Evolutionary conservation across 2,797 vertebrate genomes (phyloP), one percentile per base, ranked within the genome.

Genomic region (Crenuchus spilurus): DNA sequence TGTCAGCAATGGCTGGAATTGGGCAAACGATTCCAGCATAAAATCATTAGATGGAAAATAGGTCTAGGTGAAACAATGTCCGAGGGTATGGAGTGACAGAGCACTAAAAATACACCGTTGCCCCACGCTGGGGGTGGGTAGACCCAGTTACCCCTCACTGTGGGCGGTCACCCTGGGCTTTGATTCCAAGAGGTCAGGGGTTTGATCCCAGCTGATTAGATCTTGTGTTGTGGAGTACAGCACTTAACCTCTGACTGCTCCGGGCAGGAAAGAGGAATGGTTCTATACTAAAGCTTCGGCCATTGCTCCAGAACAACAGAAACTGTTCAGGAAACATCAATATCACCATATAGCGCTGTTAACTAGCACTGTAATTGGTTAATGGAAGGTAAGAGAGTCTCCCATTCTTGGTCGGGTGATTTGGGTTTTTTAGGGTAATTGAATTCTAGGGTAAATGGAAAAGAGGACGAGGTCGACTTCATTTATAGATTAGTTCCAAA

Each of bases 11-110:
- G 20, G 24, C 7, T 22, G 13, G 20, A 26, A 51, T 4, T 24
- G 20, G 20, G 31, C 44, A 18, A 39, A n/a, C 8, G 3, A 16
- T 28, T 24, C 22, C 10, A 70, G 18, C 10, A 69, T 48, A 60
- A 35, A 60, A 72, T 71, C 70, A 20, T 72, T 70, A 46, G 20
- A 46, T 70, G 67, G 52, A 72, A 72, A 72, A 10, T 6, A 62
- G 31, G 57, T 7, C 5, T n/a, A 8, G 22, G 26, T 48, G 31
- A 13, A 26, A 39, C 13, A n/a, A n/a, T n/a, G n/a, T n/a, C n/a
- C n/a, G n/a, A n/a, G n/a, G n/a, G n/a, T n/a, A n/a, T n/a, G n/a
- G n/a, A n/a, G n/a, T n/a, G n/a, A n/a, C n/a, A n/a, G n/a, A n/a
- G n/a, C n/a, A 30, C 14, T 54, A 28, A 54, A 70, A 58, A 58